Percentiles rank a stretch among this genome's conserved stretches.
phyloP scores from a whole-genome alignment of 2,888 invertebrate species.

The Anticlea derivata region DNA sequence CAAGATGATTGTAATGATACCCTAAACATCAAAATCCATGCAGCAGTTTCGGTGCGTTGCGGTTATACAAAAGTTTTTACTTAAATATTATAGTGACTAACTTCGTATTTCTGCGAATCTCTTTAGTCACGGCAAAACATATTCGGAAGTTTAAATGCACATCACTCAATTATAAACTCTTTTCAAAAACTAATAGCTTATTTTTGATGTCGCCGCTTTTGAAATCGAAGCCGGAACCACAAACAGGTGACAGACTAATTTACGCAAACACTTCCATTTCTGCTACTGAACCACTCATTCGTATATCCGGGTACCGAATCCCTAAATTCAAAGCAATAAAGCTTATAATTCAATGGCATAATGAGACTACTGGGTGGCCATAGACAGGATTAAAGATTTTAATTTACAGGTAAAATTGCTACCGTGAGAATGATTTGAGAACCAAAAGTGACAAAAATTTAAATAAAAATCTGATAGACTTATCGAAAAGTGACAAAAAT shows the following conservation, averaged over 20 bases:
- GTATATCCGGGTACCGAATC: slow-evolving; percentile 7
- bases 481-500: not conserved
- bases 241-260: slow-evolving; percentile 18
- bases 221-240: slow-evolving; percentile 16
- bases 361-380: slow-evolving; percentile 20
- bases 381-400: slow-evolving; percentile 4
- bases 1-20: too few relatives aligned
- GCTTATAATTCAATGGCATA: slow-evolving; percentile 12
- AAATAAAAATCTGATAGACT: too few relatives aligned
- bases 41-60: too few relatives aligned
- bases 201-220: slow-evolving; percentile 18
- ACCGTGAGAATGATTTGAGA: slow-evolving; percentile 21
- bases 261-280: slow-evolving; percentile 17
- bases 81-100: too few relatives aligned
- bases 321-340: not conserved
- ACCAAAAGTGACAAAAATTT: not conserved
- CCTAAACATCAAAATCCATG: too few relatives aligned
- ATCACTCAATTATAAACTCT: slow-evolving; percentile 9
- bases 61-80: too few relatives aligned
- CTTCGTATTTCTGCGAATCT: not conserved
- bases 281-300: slow-evolving; percentile 6
- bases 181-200: slow-evolving; percentile 14
- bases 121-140: too few relatives aligned
- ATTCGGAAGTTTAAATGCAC: too few relatives aligned
- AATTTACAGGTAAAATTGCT: slow-evolving; percentile 36